Evolutionary conservation across 2,797 vertebrate species (phyloP).

Genomic region (Sparus aurata): DNA sequence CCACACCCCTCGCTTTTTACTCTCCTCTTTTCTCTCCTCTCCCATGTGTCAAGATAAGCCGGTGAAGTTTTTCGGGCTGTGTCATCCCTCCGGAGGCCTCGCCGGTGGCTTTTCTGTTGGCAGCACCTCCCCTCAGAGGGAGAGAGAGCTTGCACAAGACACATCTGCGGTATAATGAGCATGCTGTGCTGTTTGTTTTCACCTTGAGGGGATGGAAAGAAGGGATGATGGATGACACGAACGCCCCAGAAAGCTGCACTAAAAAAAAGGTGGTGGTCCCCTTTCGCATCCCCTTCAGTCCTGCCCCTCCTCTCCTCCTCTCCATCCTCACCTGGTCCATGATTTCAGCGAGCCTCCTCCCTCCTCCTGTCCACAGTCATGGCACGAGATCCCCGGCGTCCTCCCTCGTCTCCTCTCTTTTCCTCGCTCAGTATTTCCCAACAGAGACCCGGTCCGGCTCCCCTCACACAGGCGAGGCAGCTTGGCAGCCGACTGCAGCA

Average conservation of each 20-base stretch:
- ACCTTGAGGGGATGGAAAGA: conserved; percentile 39
- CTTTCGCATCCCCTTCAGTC: conserved; percentile 58
- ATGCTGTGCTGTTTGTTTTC: conserved; percentile 66
- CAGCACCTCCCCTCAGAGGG: conserved; percentile 38
- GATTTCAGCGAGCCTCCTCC: conserved; percentile 81
- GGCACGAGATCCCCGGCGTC: conserved; percentile 61
- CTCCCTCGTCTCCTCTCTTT: conserved; percentile 14
- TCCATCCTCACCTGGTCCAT: conserved; percentile 87
- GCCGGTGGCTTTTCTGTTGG: conserved; percentile 38
- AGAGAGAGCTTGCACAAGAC: conserved; percentile 13
- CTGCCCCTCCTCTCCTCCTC: conserved; percentile 39
- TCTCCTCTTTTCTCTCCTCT: not conserved
- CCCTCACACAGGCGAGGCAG: conserved; percentile 71
- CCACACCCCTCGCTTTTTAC: conserved; percentile 65
- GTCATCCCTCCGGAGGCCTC: conserved; percentile 61
- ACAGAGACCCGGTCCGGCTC: conserved; percentile 44
- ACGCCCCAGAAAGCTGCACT: conserved; percentile 31
- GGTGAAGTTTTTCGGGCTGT: conserved; percentile 55
- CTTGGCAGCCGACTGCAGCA: conserved; percentile 52
- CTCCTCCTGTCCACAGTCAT: conserved; percentile 81
- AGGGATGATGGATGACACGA: conserved; percentile 57
- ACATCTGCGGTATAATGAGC: conserved; percentile 30
- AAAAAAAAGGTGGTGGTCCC: conserved; percentile 41
- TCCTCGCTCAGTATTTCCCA: conserved; percentile 61
- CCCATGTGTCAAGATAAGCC: not conserved